Conservation (phyloP, 2,888 invertebrate species). For the Stenoptilia bipunctidactyla region DNA sequence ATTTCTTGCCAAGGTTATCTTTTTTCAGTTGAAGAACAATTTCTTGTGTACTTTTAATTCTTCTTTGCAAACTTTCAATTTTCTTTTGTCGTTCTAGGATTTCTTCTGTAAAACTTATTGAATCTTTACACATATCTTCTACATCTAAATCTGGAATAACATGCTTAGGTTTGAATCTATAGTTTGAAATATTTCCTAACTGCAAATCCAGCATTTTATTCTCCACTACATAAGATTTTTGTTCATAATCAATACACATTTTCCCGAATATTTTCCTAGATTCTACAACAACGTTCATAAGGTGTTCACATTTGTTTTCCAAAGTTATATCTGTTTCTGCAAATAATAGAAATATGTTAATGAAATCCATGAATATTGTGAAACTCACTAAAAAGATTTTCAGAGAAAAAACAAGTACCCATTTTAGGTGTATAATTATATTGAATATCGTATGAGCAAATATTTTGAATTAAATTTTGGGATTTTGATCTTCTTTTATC, state of each 20-base stretch:
- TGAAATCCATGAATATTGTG: too few relatives aligned
- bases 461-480: too few relatives aligned
- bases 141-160: constrained; percentile 21
- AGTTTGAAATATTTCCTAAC: constrained; percentile 35
- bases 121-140: constrained; percentile 27
- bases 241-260: constrained; percentile 43
- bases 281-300: constrained; percentile 56
- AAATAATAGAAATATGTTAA: too few relatives aligned
- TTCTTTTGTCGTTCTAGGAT: constrained; percentile 26
- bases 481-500: too few relatives aligned
- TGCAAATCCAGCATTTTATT: constrained; percentile 44
- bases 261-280: constrained; percentile 53
- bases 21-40: constrained; percentile 37
- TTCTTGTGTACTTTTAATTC: constrained; percentile 31
- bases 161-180: constrained; percentile 36
- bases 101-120: constrained; percentile 34
- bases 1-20: constrained; percentile 29
- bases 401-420: too few relatives aligned
- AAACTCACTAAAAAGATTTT: too few relatives aligned
- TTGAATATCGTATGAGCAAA: too few relatives aligned
- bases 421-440: too few relatives aligned
- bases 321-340: constrained; percentile 31
- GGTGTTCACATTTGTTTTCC: constrained; percentile 45
- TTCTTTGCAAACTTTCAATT: constrained; percentile 21
- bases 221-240: constrained; percentile 37